phyloP scores from a whole-genome alignment of 2,113 vertebrate genomes.

The Falco punctatus region DNA sequence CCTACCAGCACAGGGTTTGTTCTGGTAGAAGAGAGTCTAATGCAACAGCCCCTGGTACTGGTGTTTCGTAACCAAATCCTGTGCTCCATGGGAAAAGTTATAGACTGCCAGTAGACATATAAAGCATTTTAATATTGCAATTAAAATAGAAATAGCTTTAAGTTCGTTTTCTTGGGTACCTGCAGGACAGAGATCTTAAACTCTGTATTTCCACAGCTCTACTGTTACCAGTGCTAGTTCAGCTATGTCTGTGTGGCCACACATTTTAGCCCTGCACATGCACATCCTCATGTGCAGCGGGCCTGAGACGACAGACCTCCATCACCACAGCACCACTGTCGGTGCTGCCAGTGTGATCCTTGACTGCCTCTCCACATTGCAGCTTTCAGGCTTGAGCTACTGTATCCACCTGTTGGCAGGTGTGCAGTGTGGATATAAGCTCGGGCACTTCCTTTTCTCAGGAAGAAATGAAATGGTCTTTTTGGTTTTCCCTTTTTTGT shows the following conservation, averaged over 20 bases:
- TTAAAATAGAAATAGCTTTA: not conserved
- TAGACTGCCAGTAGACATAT: no score
- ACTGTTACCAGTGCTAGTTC: not conserved
- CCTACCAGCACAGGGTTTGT: no score
- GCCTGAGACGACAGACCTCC: not conserved
- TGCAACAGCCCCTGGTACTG: not conserved
- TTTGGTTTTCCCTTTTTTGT: not conserved
- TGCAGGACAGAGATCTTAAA: not conserved
- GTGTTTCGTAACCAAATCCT: not conserved
- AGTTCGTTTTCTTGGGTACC: not conserved
- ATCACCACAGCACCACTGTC: not conserved
- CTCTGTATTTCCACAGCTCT: not conserved
- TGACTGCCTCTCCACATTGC: not conserved
- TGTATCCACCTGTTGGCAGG: not conserved
- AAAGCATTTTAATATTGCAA: not conserved
- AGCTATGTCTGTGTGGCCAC: not conserved
- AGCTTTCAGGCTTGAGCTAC: not conserved
- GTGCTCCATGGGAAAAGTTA: no score
- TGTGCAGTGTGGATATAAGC: not conserved
- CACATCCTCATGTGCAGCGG: accelerated
- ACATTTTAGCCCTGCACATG: accelerated
- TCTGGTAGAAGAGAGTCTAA: not conserved
- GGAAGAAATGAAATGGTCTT: not conserved
- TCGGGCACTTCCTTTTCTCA: not conserved
- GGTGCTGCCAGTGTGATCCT: not conserved